phyloP scores from a whole-genome alignment of 2,113 vertebrate species.

The Dipodomys merriami region DNA sequence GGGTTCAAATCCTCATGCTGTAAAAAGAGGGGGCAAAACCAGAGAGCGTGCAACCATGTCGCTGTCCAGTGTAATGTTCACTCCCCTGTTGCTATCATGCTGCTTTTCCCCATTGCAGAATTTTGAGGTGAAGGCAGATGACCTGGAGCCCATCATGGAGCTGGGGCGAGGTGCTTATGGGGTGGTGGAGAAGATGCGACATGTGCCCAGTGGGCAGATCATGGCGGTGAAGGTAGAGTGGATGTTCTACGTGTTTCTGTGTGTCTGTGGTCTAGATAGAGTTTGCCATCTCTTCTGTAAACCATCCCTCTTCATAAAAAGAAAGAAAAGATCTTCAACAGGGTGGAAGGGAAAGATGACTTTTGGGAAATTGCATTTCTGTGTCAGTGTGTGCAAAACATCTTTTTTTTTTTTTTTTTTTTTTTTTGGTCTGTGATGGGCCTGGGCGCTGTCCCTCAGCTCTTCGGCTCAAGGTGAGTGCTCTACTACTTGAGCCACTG shows the following conservation, averaged over 20 bases:
- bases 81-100: neutral
- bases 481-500: no score
- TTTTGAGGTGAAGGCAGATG: slow-evolving; percentile 98
- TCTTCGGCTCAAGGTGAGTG: no score
- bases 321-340: neutral
- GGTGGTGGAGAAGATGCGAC: slow-evolving; percentile 98
- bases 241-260: neutral
- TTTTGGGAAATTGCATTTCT: neutral
- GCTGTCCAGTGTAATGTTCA: neutral
- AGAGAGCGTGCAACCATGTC: fast-evolving
- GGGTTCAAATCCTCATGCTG: no score
- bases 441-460: no score
- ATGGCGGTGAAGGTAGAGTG: slow-evolving; percentile 98
- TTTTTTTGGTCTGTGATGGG: no score
- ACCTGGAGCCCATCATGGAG: slow-evolving; percentile 96
- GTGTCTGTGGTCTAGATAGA: neutral
- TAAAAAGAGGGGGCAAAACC: neutral
- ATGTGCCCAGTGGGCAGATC: slow-evolving; percentile 96
- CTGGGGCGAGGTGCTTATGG: slow-evolving; percentile 97
- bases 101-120: slow-evolving; percentile 87
- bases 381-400: neutral
- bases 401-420: no score
- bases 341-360: neutral
- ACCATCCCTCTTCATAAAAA: neutral
- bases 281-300: neutral